Evolutionary conservation across 2,797 vertebrate genomes (phyloP), one percentile per base, ranked within the genome.

Genomic region (Calcarius lapponicus): DNA sequence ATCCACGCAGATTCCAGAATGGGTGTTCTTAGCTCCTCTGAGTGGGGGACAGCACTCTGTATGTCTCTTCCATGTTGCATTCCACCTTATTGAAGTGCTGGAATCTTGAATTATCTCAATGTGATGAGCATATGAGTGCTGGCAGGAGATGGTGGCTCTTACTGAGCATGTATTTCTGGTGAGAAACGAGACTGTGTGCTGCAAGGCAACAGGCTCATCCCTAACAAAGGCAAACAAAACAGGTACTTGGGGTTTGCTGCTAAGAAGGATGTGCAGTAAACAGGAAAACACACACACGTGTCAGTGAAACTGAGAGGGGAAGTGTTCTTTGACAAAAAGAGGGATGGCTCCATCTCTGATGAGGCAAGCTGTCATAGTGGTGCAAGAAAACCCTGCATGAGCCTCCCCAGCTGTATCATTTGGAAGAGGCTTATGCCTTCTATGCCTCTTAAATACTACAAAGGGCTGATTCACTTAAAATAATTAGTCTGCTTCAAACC

Each of bases 321-420:
- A 69, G 54, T 32, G 54, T 16, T 86, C 17, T 61, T 29, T 58
- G 25, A 48, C 28, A 32, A 56, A 45, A 70, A 56, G 9, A 48
- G 42, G 26, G 17, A 47, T 6, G 5, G 24, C 34, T 65, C 11
- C 45, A 15, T 20, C 57, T 28, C 60, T 47, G 42, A 80, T 0
- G 0, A 76, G 40, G 21, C 3, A 9, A 84, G 20, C 12, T 75
- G 25, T n/a, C 1, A 0, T 20, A 53, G 22, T 19, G 36, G 18
- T 25, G 7, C 51, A 70, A 82, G 67, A 16, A 76, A 92, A 73
- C 12, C 25, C 42, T 17, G 29, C 19, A 21, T 1, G 3, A 31
- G 48, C 38, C 43, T 40, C 45, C 45, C 48, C 42, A 56, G 40
- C 38, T 12, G 32, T 2, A 1, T 22, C 8, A 61, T 20, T 4